These are phyloP conservation scores for Saccopteryx leptura DNA, from an alignment of 2,113 vertebrate genomes.

Conservation along the genomic window DNA sequence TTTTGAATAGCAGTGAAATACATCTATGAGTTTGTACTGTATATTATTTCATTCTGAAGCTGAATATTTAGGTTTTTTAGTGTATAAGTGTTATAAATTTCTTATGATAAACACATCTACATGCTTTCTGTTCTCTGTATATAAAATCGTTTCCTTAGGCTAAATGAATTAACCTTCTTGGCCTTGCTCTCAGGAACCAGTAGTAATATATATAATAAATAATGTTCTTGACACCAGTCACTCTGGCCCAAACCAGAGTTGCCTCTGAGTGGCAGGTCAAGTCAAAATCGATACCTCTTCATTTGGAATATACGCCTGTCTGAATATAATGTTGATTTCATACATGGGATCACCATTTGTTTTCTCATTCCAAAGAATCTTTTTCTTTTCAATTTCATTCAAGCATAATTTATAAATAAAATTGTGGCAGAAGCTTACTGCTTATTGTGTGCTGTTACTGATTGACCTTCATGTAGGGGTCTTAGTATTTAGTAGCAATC, in stretches of 20 bases:
- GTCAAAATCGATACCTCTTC: background rate
- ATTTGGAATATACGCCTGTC: background rate
- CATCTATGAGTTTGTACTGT: background rate
- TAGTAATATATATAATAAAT: background rate
- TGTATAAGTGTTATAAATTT: background rate
- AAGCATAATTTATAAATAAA: background rate
- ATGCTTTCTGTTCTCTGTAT: background rate
- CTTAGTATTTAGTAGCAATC: background rate
- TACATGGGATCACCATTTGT: background rate
- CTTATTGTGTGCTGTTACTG: background rate
- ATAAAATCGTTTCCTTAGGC: background rate
- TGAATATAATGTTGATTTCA: constrained; percentile 18
- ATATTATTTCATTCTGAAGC: constrained; percentile 2
- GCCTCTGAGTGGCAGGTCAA: background rate
- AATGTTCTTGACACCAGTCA: background rate
- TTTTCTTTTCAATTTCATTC: background rate
- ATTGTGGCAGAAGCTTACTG: background rate
- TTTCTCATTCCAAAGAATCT: background rate
- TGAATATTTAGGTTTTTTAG: background rate
- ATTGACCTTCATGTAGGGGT: background rate
- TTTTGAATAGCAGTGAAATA: constrained; percentile 14
- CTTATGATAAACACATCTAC: background rate
- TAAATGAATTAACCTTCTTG: background rate
- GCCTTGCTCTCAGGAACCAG: background rate
- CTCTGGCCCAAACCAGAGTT: background rate